A percentile compares a stretch with the other conserved stretches of the same genome.
Evolutionary conservation across 2,797 vertebrate genomes (phyloP).

Genomic region (Gymnothorax javanicus): DNA sequence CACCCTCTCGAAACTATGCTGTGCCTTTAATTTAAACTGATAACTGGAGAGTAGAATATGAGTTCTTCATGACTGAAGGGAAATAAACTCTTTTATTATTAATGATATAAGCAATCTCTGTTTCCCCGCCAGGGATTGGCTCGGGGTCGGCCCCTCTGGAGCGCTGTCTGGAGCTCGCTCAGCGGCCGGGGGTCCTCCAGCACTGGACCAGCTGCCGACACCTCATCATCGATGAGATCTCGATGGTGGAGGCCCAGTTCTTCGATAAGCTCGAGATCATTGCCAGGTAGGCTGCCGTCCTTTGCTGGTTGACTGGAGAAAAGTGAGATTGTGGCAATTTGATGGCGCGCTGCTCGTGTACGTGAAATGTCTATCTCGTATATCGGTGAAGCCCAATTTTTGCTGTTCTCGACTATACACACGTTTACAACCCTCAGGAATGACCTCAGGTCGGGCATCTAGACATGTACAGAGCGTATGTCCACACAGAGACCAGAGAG

Average conservation of each 20-base stretch:
- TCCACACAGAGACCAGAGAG: too few species aligned
- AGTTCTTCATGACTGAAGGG: background rate
- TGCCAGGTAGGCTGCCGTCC: slow-evolving; percentile 74
- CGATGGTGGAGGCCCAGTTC: slow-evolving; percentile 94
- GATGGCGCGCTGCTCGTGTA: too few species aligned
- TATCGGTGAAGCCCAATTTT: too few species aligned
- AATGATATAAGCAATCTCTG: background rate
- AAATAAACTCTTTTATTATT: background rate
- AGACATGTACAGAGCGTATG: too few species aligned
- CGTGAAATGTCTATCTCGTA: too few species aligned
- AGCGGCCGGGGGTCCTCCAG: slow-evolving; percentile 82
- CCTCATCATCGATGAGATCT: slow-evolving; percentile 93
- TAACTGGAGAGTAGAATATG: background rate
- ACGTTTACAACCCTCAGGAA: too few species aligned
- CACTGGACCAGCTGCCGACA: slow-evolving; percentile 90
- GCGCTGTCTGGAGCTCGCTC: slow-evolving; percentile 90
- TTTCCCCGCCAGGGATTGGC: slow-evolving; percentile 80
- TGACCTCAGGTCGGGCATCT: too few species aligned
- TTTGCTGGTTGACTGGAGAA: background rate
- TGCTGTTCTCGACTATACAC: too few species aligned
- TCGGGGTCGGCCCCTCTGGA: slow-evolving; percentile 86
- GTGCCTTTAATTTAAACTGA: background rate
- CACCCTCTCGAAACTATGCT: background rate
- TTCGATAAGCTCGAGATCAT: slow-evolving; percentile 94
- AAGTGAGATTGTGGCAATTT: too few species aligned